A percentile compares a stretch with the other conserved stretches of the same genome.
Conservation (phyloP, 1,140 invertebrate species). For the Brachionus sp. region DNA sequence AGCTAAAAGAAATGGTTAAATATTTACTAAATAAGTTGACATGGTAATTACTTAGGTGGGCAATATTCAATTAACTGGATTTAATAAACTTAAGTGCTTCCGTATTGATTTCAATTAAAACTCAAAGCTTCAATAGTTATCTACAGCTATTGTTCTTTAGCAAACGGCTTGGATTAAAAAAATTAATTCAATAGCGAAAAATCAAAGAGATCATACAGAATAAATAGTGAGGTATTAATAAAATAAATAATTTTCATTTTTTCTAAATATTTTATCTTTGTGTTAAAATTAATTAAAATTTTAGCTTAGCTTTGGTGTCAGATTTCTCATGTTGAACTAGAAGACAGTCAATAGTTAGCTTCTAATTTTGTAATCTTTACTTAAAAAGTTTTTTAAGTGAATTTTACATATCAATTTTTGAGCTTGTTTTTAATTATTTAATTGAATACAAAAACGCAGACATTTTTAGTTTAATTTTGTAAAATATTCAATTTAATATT, state of each 20-base stretch:
- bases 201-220: background rate
- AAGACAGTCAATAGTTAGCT: background rate
- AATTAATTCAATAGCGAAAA: background rate
- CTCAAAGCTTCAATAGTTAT: background rate
- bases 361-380: background rate
- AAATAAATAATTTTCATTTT: background rate
- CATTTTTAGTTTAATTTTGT: too few species aligned
- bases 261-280: background rate
- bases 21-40: background rate
- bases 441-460: background rate
- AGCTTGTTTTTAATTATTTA: background rate
- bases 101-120: constrained; percentile 4
- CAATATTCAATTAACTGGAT: background rate
- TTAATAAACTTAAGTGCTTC: constrained; percentile 1
- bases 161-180: background rate
- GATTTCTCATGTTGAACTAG: background rate
- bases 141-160: background rate
- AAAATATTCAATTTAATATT: too few species aligned
- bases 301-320: background rate
- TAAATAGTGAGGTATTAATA: background rate
- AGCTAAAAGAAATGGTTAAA: background rate
- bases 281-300: background rate
- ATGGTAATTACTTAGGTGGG: background rate
- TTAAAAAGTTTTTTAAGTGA: background rate
- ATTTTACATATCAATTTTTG: background rate